phyloP scores from a whole-genome alignment of 2,797 vertebrate species.

The Tokudaia tokunoshimensis region DNA sequence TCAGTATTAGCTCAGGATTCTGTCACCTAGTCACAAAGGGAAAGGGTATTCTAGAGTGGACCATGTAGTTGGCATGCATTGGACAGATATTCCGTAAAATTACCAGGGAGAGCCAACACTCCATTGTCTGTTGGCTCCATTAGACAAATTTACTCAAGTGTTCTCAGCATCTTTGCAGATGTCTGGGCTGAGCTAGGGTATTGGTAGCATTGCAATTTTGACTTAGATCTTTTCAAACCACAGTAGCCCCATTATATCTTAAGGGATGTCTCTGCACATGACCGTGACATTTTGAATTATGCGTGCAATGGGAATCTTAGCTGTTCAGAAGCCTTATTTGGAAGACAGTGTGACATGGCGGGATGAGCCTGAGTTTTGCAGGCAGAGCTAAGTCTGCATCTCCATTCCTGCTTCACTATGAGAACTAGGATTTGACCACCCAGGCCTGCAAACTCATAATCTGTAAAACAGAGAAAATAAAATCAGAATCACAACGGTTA shows the following conservation, averaged over 20 bases:
- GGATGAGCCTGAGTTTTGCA: neutral
- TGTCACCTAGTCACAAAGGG: neutral
- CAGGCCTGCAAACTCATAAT: conserved; percentile 31
- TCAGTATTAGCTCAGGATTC: neutral
- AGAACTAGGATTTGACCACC: neutral
- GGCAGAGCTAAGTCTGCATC: neutral
- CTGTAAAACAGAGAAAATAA: conserved; percentile 31
- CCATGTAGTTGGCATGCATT: neutral
- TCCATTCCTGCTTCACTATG: neutral
- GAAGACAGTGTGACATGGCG: neutral
- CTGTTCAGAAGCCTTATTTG: neutral
- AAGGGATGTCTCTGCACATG: neutral
- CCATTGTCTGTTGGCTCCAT: neutral
- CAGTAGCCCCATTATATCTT: neutral
- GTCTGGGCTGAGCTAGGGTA: neutral
- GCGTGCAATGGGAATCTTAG: neutral
- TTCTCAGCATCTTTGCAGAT: neutral
- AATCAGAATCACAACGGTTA: conserved; percentile 2
- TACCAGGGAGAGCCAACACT: too few species aligned
- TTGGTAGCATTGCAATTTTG: neutral
- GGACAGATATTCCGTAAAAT: neutral
- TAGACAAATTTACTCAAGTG: neutral
- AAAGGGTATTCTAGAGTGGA: too few species aligned
- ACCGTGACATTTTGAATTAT: neutral
- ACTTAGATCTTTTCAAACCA: neutral